Conservation (phyloP, 2,888 invertebrate species). For the Micoletzkya japonica region DNA sequence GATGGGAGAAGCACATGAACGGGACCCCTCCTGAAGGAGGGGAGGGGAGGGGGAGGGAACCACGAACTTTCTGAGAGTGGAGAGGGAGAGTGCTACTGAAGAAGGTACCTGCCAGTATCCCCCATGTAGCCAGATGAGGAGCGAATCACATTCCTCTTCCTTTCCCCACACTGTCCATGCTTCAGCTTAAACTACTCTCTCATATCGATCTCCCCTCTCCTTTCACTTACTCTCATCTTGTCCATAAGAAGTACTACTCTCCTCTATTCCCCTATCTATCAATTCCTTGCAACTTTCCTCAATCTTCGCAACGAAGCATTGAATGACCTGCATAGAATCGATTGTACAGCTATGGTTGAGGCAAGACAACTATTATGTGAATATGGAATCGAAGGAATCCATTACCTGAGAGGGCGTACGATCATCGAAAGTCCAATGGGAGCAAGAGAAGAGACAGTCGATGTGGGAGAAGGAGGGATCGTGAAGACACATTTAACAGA, state of each 20-base stretch:
- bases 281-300: not conserved
- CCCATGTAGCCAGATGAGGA: constrained; percentile 24
- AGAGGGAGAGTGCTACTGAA: not conserved
- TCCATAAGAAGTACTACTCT: not conserved
- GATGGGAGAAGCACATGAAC: not conserved
- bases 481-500: constrained; percentile 10
- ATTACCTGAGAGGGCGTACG: constrained; percentile 1
- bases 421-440: constrained; percentile 12
- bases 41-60: too few relatives aligned
- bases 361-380: not conserved
- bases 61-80: not conserved
- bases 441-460: constrained; percentile 15
- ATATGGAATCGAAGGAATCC: too few relatives aligned
- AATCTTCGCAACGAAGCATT: not conserved
- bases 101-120: constrained; percentile 27
- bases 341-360: not conserved
- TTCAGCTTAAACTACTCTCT: not conserved
- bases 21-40: constrained; percentile 17
- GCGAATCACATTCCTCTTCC: not conserved
- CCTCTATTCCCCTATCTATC: not conserved
- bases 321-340: not conserved
- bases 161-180: not conserved
- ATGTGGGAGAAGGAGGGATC: constrained; percentile 16
- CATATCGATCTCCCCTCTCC: not conserved
- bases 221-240: constrained; percentile 3